Evolutionary conservation across 2,113 vertebrate genomes (phyloP), one percentile per base, ranked within the genome.

Genomic region (Heterochromis multidens): DNA sequence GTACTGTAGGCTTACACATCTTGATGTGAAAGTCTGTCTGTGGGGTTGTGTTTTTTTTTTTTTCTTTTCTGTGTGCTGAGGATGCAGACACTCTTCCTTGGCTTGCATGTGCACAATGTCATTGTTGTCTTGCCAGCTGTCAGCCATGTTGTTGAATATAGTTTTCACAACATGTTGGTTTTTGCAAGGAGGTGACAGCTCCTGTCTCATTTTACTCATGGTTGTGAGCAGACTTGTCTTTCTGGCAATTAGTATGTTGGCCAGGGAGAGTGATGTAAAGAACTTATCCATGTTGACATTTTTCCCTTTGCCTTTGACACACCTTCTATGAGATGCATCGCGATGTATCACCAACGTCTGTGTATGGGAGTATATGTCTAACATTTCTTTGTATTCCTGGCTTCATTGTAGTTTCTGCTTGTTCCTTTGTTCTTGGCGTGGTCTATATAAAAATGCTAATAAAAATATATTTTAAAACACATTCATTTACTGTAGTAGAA

Each of bases 111-210:
- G 82, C 21, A 76, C 65, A 46, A 4, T 77, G 59, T 81, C 77
- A 79, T 49, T 90, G 62, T 85, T 52, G 52, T 56, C 76, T 85
- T 79, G 14, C 83, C 84, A 89, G 84, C 86, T 93, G 91, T 87
- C 91, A 79, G 70, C 77, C 37, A 82, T 25, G 70, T 79, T 86
- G 89, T 83, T 83, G 65, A 84, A 80, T 72, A 1, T 23, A 49
- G 83, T 79, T 83, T 56, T 80, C 77, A 61, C 80, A 90, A 85
- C 78, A 78, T 87, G 67, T 59, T 61, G 81, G 59, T 57, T 86
- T 85, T 91, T 61, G 86, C 67, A 1, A 12, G 77, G 56, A 29
- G 7, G 62, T 60, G 78, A 82, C 87, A 63, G 87, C 80, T 76
- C 77, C 62, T 40, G 61, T 82, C 85, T 85, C 49, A 56, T 83